Base-by-base conservation (phyloP, 2,888 invertebrate species). In the Drosophila histrio region DNA sequence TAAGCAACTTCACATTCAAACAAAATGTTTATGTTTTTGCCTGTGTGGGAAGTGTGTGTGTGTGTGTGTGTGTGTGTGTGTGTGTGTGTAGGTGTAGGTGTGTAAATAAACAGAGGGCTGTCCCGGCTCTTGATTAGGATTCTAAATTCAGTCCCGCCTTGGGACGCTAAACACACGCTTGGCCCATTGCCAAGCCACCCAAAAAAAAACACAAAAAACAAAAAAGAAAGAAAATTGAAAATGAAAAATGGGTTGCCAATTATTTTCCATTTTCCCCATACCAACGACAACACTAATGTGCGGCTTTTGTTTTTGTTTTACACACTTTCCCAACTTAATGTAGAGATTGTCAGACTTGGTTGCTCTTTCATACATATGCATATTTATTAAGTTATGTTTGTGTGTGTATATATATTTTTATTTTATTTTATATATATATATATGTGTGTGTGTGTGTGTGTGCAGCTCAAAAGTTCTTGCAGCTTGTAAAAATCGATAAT, bases 401-500 rank as follows among this genome's bases (percentile, higher is more conserved):
- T 60, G 38, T 52, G 13, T 41, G 34, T 44, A 30, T 66, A 28
- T 56, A 38, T 22, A 30, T 50, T 26, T 53, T 63, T 39, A 22
- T 43, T 50, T 72, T 66, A n/a, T n/a, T n/a, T n/a, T n/a, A n/a
- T 65, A 9, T 41, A 39, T 60, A 28, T 57, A 6, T 43, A 7
- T 60, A 17, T 53, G 32, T 59, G 11, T 41, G 22, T 62, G n/a
- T 60, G 39, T 78, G 47, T 72, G 54, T 56, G 57, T 47, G 57
- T 70, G 49, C 15, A 17, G 63, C 66, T 77, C 47, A 63, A 80
- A 83, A 68, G 78, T 79, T 85, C 86, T 85, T 65, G 72, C 82
- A 81, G 82, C 79, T 78, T 87, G 76, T 66, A 82, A 82, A 82
- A 82, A 82, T 82, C 82, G 80, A 82, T 82, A 82, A 78, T 76